Evolutionary conservation across 2,888 invertebrate species (phyloP), one percentile per base, ranked within the genome.

Genomic region (Pyralis farinalis): DNA sequence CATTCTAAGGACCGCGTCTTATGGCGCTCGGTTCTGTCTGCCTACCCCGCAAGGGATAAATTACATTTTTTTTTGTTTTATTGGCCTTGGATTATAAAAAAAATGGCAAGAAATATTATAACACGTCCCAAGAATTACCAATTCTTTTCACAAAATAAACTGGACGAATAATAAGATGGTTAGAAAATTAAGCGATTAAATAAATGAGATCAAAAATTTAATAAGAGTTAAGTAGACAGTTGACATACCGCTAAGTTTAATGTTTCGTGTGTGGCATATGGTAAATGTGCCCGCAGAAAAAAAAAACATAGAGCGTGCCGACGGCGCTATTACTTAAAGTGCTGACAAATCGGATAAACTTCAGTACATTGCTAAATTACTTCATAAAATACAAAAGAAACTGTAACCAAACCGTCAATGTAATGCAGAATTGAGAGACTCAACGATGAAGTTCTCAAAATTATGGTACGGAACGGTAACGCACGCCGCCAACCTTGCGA

Each of bases 401-500:
- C 31, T 7, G 7, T 4, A 37, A 44, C 25, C 35, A 40, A 53
- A 27, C 20, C 31, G 6, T 44, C 44, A 45, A 45, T 55, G 50
- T 37, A 50, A 37, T 25, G 25, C n/a, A 7, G 8, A 25, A 25
- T 7, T 25, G 7, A 7, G 3, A 25, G n/a, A 25, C 3, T 5
- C 7, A 1, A 4, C 25, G 25, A 8, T 4, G 25, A 12, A 12
- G 44, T 31, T 31, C 7, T 31, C 1, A 4, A 31, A 12, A 31
- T 10, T 29, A n/a, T 31, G n/a, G 31, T 12, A 31, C 12, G 7
- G 8, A 31, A 12, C 56, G 56, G 61, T 58, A 58, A 53, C 51
- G 50, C 55, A 55, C 63, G 67, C 60, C 60, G 68, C 55, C 65
- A 70, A 67, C 73, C 76, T 78, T 75, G 70, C 51, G 44, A 43